Conservation (phyloP, 2,888 invertebrate genomes). For the Clanis bilineata region DNA sequence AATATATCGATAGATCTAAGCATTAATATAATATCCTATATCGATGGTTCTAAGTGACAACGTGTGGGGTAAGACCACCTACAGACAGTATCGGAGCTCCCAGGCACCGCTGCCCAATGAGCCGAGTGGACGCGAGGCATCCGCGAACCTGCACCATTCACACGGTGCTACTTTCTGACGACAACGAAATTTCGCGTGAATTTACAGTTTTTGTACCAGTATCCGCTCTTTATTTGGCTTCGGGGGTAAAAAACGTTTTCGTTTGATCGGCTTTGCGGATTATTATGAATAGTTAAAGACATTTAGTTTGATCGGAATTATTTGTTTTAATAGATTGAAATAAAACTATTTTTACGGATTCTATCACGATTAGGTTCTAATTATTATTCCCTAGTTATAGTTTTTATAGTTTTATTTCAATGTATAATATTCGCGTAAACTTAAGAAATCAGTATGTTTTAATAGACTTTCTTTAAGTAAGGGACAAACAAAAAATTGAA, state of each 20-base stretch:
- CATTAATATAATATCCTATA: no score
- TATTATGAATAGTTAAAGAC: background rate
- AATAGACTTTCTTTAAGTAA: no score
- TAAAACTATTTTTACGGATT: no score
- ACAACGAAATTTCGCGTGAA: constrained; percentile 37
- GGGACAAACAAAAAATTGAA: no score
- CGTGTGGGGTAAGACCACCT: constrained; percentile 64
- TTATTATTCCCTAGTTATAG: no score
- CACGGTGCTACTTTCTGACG: constrained; percentile 39
- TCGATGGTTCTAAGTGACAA: constrained; percentile 27
- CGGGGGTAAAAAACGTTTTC: background rate
- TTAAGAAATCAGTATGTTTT: no score
- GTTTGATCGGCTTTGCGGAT: background rate
- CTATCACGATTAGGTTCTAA: no score
- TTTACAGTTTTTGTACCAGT: constrained; percentile 40
- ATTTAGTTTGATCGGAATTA: background rate
- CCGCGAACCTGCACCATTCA: constrained; percentile 35
- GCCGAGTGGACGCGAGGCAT: constrained; percentile 44
- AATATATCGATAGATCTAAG: background rate
- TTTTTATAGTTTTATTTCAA: no score
- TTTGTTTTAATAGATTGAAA: no score
- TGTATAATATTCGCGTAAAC: no score
- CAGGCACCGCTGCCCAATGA: constrained; percentile 66
- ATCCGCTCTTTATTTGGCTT: constrained; percentile 32
- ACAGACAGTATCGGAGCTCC: constrained; percentile 28